Conservation (phyloP, 2,113 vertebrate genomes). For the Epinephelus fuscoguttatus region DNA sequence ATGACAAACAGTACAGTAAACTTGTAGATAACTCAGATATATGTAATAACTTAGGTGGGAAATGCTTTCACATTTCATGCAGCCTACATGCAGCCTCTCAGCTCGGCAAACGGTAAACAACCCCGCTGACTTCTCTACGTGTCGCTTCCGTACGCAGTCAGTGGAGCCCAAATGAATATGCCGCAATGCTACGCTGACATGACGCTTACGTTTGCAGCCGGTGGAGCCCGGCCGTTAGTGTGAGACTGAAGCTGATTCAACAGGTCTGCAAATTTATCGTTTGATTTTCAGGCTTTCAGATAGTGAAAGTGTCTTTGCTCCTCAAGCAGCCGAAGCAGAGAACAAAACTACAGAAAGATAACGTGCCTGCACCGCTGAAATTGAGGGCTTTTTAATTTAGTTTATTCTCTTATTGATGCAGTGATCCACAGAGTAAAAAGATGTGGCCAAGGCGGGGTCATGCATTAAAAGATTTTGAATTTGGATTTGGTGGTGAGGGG, state of each 20-base stretch:
- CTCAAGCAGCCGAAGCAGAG: neutral
- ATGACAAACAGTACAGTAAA: too few relatives aligned
- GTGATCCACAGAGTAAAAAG: neutral
- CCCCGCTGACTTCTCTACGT: too few relatives aligned
- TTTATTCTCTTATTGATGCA: neutral
- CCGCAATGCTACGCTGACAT: too few relatives aligned
- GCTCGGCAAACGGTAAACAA: too few relatives aligned
- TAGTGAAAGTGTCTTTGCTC: conserved; percentile 11
- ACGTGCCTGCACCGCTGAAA: neutral
- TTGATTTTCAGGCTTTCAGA: conserved; percentile 21
- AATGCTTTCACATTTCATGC: too few relatives aligned
- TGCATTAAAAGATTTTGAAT: neutral
- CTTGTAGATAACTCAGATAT: too few relatives aligned
- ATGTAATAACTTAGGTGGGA: too few relatives aligned
- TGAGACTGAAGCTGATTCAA: neutral
- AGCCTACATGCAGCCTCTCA: too few relatives aligned
- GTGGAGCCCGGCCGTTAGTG: neutral
- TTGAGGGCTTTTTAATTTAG: neutral
- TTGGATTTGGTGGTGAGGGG: neutral
- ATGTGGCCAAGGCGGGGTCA: neutral
- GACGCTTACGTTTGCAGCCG: too few relatives aligned
- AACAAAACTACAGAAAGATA: conserved; percentile 1
- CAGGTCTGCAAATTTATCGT: neutral
- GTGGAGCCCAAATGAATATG: too few relatives aligned
- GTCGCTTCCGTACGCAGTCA: too few relatives aligned